Conservation (phyloP, 92 coral and sea anemone species). For the Porites evermanni region DNA sequence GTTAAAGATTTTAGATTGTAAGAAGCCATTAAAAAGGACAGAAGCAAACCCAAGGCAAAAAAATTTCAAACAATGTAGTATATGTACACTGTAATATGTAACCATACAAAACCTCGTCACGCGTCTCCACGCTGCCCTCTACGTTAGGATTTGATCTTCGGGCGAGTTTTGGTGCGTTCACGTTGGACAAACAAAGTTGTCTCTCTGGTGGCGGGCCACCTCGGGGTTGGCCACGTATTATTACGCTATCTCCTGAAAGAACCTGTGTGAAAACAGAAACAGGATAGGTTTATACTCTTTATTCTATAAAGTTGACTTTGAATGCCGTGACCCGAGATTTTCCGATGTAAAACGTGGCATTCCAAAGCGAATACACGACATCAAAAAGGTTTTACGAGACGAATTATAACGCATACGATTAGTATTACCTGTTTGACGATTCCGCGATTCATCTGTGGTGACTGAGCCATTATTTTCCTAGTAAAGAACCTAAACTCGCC, state of each 20-base stretch:
- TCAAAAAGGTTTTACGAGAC: not conserved
- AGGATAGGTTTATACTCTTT: not conserved
- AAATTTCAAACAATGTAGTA: constrained; percentile 11
- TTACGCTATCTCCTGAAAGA: constrained; percentile 96
- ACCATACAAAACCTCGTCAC: constrained; percentile 80
- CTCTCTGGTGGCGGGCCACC: constrained; percentile 99
- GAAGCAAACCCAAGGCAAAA: not conserved
- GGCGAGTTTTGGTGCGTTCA: constrained; percentile 95
- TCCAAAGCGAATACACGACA: not conserved
- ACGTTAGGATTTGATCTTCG: constrained; percentile 90
- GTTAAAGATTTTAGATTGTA: not conserved
- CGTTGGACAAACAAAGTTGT: constrained; percentile 93
- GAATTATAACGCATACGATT: not conserved
- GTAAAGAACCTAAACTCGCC: constrained; percentile 66
- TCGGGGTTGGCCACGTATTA: constrained; percentile 97
- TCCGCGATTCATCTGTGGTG: constrained; percentile 95
- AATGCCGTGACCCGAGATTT: constrained; percentile 14
- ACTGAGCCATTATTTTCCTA: constrained; percentile 78
- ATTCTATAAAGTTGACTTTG: not conserved
- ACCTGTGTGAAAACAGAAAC: constrained; percentile 64
- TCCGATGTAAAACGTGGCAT: constrained; percentile 38
- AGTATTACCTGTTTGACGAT: constrained; percentile 90
- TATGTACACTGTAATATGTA: constrained; percentile 1
- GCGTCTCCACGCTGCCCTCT: constrained; percentile 85
- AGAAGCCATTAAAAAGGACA: not conserved